These are phyloP conservation scores for Ricordea florida DNA, from an alignment of 92 coral and sea anemone genomes.

Conservation along the genomic window DNA sequence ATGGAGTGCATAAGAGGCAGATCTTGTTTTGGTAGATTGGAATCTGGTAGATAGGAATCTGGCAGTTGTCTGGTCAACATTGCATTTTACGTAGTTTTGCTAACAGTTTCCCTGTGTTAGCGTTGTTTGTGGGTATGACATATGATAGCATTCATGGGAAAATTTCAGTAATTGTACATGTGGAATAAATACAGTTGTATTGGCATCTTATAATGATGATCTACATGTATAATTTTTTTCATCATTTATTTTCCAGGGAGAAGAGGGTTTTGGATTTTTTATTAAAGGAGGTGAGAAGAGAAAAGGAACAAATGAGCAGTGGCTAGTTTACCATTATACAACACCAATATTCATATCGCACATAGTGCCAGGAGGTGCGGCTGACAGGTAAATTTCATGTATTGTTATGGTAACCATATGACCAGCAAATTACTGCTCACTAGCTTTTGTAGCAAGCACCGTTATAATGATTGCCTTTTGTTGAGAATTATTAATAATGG, in stretches of 20 bases:
- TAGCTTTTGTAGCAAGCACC: no score
- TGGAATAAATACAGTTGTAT: no score
- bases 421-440: not conserved
- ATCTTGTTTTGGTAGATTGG: no score
- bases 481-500: not conserved
- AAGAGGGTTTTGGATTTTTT: conserved; percentile 81
- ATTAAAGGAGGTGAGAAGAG: conserved; percentile 93
- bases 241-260: conserved; percentile 45
- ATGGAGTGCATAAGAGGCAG: no score
- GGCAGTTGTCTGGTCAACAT: no score
- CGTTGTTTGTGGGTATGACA: no score
- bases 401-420: not conserved
- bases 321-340: conserved; percentile 72
- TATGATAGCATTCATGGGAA: no score
- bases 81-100: no score
- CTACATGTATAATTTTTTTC: not conserved
- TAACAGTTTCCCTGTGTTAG: no score
- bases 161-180: no score
- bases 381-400: conserved; percentile 70
- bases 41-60: no score
- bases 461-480: not conserved
- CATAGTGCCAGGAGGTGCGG: conserved; percentile 69
- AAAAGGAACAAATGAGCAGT: conserved; percentile 75
- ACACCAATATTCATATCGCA: conserved; percentile 85
- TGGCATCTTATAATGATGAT: no score